A percentile compares a stretch with the other conserved stretches of the same genome.
These are phyloP conservation scores for Erannis defoliaria DNA, from an alignment of 2,888 invertebrate genomes.

Conservation along the genomic window DNA sequence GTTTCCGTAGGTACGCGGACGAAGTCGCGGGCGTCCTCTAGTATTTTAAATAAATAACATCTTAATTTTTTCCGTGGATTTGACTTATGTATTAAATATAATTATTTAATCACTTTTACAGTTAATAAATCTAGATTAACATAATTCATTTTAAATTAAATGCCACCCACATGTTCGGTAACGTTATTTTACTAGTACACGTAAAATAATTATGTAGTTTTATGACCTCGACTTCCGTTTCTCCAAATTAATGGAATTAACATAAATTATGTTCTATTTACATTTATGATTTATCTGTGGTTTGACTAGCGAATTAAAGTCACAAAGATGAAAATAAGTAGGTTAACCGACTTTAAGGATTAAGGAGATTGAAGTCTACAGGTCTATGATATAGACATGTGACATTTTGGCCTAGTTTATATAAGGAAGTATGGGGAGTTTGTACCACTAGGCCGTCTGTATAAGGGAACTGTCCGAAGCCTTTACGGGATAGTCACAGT, in stretches of 20 bases:
- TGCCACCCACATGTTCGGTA: conserved; percentile 29
- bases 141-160: conserved; percentile 31
- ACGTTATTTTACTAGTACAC: conserved; percentile 23
- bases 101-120: conserved; percentile 18
- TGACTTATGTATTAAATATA: conserved; percentile 1
- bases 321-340: not conserved
- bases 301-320: not conserved
- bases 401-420: no score
- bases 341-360: not conserved
- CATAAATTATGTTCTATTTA: conserved; percentile 33
- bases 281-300: conserved; percentile 7
- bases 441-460: no score
- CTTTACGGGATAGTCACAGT: no score
- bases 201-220: conserved; percentile 33
- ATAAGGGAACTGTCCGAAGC: no score
- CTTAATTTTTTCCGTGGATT: conserved; percentile 7
- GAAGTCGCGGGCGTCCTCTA: no score
- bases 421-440: no score
- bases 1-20: no score
- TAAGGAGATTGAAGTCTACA: no score
- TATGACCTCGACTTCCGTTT: conserved; percentile 33
- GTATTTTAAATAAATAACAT: conserved; percentile 11
- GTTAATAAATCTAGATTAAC: conserved; percentile 30
- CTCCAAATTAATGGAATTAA: conserved; percentile 28
- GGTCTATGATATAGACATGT: no score